Conservation (phyloP, 2,797 vertebrate genomes). For the Ambastaia sidthimunki region DNA sequence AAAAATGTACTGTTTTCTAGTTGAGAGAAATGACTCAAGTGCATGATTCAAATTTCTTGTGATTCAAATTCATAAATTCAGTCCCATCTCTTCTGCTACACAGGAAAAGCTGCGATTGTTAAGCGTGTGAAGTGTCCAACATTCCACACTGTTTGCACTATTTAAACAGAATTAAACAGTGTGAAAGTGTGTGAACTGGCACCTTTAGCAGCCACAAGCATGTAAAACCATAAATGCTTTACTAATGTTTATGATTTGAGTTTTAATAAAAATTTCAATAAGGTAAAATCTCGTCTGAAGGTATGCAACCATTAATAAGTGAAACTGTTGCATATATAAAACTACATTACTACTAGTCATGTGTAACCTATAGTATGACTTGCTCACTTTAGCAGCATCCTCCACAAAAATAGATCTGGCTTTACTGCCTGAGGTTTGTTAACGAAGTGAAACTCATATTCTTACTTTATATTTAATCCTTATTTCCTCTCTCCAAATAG, state of each 20-base stretch:
- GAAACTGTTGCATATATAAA: not conserved
- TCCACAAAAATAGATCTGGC: not conserved
- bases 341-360: not conserved
- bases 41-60: too few species aligned
- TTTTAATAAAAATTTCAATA: not conserved
- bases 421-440: conserved; percentile 5
- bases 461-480: conserved; percentile 21
- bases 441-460: conserved; percentile 9
- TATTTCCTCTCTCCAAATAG: conserved; percentile 14
- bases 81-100: too few species aligned
- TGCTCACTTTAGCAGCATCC: conserved; percentile 1
- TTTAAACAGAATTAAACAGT: not conserved
- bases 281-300: too few species aligned
- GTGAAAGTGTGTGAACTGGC: not conserved
- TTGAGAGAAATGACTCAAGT: too few species aligned
- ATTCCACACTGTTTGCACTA: too few species aligned
- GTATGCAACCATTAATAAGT: too few species aligned
- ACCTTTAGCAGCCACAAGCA: not conserved
- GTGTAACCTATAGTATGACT: not conserved
- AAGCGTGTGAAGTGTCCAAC: too few species aligned
- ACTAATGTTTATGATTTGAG: not conserved
- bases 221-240: not conserved
- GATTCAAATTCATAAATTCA: too few species aligned
- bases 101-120: too few species aligned
- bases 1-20: too few species aligned